Base-by-base conservation (phyloP, 2,888 invertebrate genomes). In the Cyaniris semiargus region DNA sequence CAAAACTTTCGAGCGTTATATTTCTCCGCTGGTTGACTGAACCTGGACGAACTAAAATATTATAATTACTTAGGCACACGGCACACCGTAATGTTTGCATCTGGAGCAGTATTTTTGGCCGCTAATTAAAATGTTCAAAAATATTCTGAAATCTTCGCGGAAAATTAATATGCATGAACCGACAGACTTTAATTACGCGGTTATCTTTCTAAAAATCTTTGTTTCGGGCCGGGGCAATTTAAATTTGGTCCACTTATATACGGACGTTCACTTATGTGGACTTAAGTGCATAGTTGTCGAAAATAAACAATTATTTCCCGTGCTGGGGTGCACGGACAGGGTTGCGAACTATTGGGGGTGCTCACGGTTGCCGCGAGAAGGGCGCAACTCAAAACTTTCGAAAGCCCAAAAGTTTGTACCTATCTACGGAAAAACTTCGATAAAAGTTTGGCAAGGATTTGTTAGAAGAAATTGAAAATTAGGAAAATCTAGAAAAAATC, bases 301-400 rank as follows among this genome's bases (percentile, higher is more conserved):
- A 91, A 91, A 91, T 93, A 93, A 94, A 93, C 94, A 94, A 93
- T 94, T 93, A 92, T 93, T 93, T 92, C 89, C 87, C 85, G 83
- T 84, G 85, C 83, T 80, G 85, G 86, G 88, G 87, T 85, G 66
- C 81, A 80, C 82, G 83, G 84, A 85, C 86, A 84, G 84, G 86
- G 85, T 86, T 85, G 88, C 86, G 86, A 86, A 87, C 78, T 83
- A 86, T 85, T 87, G 85, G 92, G 92, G 92, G 90, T 85, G 86
- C 80, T 78, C 34, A 34, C 80, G 81, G 79, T 34, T 78, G 77
- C 31, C 7, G 21, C 79, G 78, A 86, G 23, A 86, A 83, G 79
- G 85, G 77, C 56, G 87, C 79, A 86, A 85, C 80, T 84, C 83
- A 78, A 78, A 79, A 77, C 31, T 71, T 18, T 53, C 48, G 5